Evolutionary conservation across 2,797 vertebrate species (phyloP).

Genomic region (Poeciliopsis infans): DNA sequence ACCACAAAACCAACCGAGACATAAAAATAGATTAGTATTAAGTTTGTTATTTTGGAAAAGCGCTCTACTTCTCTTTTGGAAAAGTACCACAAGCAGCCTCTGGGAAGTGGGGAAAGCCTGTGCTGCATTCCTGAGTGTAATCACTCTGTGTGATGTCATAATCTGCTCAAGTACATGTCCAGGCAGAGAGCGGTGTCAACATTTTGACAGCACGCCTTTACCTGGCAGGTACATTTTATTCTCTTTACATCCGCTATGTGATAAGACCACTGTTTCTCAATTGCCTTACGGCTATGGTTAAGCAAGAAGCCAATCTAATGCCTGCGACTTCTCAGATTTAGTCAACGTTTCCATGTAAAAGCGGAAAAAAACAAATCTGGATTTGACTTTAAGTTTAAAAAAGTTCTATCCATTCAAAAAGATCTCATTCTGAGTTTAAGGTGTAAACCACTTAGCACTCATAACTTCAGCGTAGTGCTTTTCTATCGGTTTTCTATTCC

Average conservation of each 20-base stretch:
- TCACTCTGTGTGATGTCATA: constrained; percentile 65
- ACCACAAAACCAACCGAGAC: neutral
- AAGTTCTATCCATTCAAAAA: neutral
- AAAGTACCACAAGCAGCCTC: constrained; percentile 52
- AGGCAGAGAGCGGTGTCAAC: constrained; percentile 53
- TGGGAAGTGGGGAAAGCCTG: constrained; percentile 45
- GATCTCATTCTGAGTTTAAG: neutral
- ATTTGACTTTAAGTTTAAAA: neutral
- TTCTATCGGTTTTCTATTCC: constrained; percentile 76
- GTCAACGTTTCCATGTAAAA: neutral
- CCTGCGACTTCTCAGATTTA: neutral
- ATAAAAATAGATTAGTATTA: constrained; percentile 2
- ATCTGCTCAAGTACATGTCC: constrained; percentile 53
- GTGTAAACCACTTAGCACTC: neutral
- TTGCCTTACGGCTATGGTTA: neutral
- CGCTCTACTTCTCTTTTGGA: constrained; percentile 49
- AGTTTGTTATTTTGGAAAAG: constrained; percentile 43
- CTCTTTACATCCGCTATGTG: constrained; percentile 2
- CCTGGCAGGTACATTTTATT: constrained; percentile 37
- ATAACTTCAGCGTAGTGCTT: neutral
- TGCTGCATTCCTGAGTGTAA: constrained; percentile 62
- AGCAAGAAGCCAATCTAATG: neutral
- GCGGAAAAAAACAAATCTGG: neutral
- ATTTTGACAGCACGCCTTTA: constrained; percentile 55
- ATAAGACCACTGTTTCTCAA: constrained; percentile 42